Percentiles rank a stretch among this genome's conserved stretches.
These are phyloP conservation scores for Papilio aristodemus DNA, from an alignment of 1,140 invertebrate genomes.

Conservation along the genomic window DNA sequence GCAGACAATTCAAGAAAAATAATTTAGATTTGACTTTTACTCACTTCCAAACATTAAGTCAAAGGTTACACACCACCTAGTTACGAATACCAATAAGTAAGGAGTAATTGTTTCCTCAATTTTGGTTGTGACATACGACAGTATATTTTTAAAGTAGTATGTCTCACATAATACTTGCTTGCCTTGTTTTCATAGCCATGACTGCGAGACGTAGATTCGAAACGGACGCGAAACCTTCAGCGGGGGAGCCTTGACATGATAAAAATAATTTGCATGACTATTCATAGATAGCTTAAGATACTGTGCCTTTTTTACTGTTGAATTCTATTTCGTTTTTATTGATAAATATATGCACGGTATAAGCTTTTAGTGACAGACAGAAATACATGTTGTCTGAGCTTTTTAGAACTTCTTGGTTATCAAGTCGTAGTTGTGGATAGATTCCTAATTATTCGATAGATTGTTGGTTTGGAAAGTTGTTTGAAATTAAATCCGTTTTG, in stretches of 20 bases:
- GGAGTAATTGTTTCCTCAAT: not conserved
- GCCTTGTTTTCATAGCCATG: not conserved
- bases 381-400: not conserved
- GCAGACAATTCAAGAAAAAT: no score
- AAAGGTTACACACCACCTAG: no score
- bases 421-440: no score
- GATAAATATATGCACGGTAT: not conserved
- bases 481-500: no score
- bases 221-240: conserved; percentile 45
- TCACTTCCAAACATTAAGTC: no score
- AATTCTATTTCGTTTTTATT: not conserved
- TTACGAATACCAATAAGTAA: no score
- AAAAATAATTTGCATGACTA: conserved; percentile 56
- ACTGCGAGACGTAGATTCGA: not conserved
- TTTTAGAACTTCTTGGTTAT: not conserved
- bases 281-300: conserved; percentile 1
- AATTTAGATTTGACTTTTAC: no score
- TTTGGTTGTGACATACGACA: not conserved
- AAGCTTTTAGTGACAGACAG: not conserved
- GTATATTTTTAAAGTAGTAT: not conserved
- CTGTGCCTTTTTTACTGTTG: not conserved
- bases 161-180: conserved; percentile 9
- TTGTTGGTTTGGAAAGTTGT: no score
- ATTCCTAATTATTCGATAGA: no score
- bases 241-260: conserved; percentile 53